Evolutionary conservation across 2,113 vertebrate species (phyloP).

Genomic region (Tupaia tana): DNA sequence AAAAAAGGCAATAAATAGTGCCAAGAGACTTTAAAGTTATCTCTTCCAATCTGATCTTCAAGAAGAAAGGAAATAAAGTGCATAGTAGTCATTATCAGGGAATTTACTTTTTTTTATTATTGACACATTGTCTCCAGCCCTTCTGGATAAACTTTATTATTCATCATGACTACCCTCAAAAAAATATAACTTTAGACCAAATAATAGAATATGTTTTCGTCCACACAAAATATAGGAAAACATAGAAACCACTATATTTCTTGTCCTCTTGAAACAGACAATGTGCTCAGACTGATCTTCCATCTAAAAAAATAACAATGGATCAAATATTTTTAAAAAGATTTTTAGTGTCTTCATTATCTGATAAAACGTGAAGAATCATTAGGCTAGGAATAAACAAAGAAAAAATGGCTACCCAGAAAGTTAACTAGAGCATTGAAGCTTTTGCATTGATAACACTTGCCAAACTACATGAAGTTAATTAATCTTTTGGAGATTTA

Average conservation of each 20-base stretch:
- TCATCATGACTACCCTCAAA: neutral
- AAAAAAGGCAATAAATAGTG: neutral
- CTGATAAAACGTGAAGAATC: neutral
- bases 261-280: neutral
- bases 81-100: neutral
- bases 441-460: neutral
- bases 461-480: neutral
- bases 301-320: neutral
- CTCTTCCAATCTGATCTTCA: constrained; percentile 7
- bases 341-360: neutral
- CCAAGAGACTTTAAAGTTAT: neutral
- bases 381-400: neutral
- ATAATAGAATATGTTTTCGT: neutral
- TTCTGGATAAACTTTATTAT: neutral
- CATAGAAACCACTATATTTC: neutral
- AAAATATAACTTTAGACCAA: constrained; percentile 23
- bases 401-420: neutral
- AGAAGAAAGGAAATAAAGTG: constrained; percentile 13
- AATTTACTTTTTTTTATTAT: constrained; percentile 14
- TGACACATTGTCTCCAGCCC: neutral
- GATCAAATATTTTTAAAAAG: neutral
- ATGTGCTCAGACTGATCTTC: neutral
- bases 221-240: neutral
- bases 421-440: neutral
- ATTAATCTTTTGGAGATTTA: neutral